Percentiles rank a stretch among this genome's conserved stretches.
These are phyloP conservation scores for Chelmon rostratus DNA, from an alignment of 2,797 vertebrate genomes.

Conservation along the genomic window DNA sequence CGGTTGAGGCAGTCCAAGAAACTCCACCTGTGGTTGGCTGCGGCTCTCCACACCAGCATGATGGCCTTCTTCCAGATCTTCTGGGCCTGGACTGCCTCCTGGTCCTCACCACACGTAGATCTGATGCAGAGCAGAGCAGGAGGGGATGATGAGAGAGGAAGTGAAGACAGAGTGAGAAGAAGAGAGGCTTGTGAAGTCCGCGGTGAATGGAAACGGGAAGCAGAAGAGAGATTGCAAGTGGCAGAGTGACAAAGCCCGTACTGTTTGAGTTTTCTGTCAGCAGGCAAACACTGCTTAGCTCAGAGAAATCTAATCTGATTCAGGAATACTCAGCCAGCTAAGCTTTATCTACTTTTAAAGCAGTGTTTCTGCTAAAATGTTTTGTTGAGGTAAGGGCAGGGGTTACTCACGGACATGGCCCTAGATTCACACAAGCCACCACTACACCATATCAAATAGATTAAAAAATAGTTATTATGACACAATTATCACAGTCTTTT, in stretches of 20 bases:
- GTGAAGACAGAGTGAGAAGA: neutral
- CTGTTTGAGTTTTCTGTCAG: constrained; percentile 23
- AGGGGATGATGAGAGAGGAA: neutral
- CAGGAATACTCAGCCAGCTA: constrained; percentile 29
- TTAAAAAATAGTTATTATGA: neutral
- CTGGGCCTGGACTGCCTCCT: constrained; percentile 97
- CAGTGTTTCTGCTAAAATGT: constrained; percentile 23
- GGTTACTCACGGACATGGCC: constrained; percentile 11
- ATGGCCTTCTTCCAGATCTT: constrained; percentile 99
- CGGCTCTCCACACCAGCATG: constrained; percentile 99
- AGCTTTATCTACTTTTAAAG: constrained; percentile 38
- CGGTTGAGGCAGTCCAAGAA: neutral
- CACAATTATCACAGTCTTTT: neutral
- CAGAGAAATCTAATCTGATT: constrained; percentile 41
- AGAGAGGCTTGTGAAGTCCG: constrained; percentile 6
- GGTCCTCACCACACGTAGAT: constrained; percentile 97
- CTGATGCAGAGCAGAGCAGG: constrained; percentile 69
- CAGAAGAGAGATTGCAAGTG: constrained; percentile 42
- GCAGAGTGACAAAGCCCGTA: constrained; percentile 12
- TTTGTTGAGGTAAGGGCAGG: neutral
- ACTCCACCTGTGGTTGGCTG: constrained; percentile 96
- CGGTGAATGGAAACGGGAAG: constrained; percentile 23
- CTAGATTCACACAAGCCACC: neutral
- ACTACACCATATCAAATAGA: neutral
- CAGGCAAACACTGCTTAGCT: constrained; percentile 40